A percentile compares a stretch with the other conserved stretches of the same genome.
These are phyloP conservation scores for Patella vulgata DNA, from an alignment of 1,140 invertebrate genomes.

Conservation along the genomic window DNA sequence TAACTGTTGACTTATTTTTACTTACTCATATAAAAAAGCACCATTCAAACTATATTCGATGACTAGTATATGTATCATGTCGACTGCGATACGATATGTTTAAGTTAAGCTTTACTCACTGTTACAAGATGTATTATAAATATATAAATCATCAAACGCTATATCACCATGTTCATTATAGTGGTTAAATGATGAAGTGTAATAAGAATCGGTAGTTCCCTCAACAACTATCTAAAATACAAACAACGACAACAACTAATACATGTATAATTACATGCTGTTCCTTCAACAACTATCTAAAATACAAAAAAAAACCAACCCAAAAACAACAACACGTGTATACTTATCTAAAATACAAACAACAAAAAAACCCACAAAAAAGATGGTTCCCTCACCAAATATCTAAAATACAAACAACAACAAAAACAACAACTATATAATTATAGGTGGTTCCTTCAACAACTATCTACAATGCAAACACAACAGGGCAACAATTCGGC, in stretches of 20 bases:
- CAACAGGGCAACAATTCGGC: too few relatives aligned
- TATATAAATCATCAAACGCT: constrained; percentile 43
- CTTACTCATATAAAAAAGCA: too few relatives aligned
- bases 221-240: constrained; percentile 40
- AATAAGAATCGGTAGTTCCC: constrained; percentile 31
- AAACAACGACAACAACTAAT: too few relatives aligned
- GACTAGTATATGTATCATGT: too few relatives aligned
- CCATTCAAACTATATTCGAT: too few relatives aligned
- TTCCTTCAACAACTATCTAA: constrained; percentile 42
- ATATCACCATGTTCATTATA: constrained; percentile 28
- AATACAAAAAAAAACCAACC: constrained; percentile 3
- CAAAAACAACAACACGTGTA: constrained; percentile 2
- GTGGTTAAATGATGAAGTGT: neutral
- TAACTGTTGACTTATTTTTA: too few relatives aligned
- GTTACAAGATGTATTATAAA: constrained; percentile 45
- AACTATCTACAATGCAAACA: constrained; percentile 31
- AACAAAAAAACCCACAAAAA: neutral
- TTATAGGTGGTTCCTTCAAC: constrained; percentile 33
- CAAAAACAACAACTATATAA: too few relatives aligned
- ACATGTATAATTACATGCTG: constrained; percentile 31
- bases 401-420: too few relatives aligned
- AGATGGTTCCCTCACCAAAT: too few relatives aligned
- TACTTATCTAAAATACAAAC: neutral
- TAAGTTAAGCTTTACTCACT: constrained; percentile 26
- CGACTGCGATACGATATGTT: too few relatives aligned